These are phyloP conservation scores for Strigops habroptila DNA, from an alignment of 2,113 vertebrate genomes.

Conservation along the genomic window DNA sequence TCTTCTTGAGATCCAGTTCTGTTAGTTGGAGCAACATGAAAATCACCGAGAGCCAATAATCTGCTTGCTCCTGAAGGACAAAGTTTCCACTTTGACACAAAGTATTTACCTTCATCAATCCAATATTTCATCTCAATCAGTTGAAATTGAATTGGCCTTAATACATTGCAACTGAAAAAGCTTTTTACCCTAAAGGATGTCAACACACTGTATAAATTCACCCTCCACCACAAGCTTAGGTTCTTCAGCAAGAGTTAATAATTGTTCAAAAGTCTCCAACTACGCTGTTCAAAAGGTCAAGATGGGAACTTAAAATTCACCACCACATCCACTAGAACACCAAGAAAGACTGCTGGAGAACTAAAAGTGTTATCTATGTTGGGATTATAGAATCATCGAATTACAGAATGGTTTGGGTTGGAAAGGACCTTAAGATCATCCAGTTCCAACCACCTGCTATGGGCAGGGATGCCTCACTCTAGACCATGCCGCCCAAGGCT, in stretches of 20 bases:
- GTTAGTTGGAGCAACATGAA: conserved; percentile 84
- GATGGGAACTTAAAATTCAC: background rate
- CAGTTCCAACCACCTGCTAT: background rate
- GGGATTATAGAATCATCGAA: background rate
- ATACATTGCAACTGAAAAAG: background rate
- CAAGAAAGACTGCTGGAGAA: background rate
- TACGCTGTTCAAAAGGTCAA: background rate
- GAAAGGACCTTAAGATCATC: background rate
- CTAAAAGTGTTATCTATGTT: background rate
- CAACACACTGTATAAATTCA: background rate
- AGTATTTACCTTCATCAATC: background rate
- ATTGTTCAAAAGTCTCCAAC: background rate
- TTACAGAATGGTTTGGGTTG: background rate
- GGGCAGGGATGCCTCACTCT: background rate
- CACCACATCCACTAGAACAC: background rate
- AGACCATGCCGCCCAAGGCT: background rate
- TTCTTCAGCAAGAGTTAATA: background rate
- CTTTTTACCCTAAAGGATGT: background rate
- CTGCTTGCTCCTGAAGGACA: conserved; percentile 75
- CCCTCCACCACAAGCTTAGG: background rate
- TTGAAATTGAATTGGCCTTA: background rate
- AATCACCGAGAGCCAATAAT: conserved; percentile 81
- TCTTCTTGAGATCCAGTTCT: conserved; percentile 80
- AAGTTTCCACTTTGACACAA: background rate
- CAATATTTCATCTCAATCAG: rapidly evolving